These are phyloP conservation scores for Trichopria drosophilae DNA, from an alignment of 2,888 invertebrate genomes.

Conservation along the genomic window DNA sequence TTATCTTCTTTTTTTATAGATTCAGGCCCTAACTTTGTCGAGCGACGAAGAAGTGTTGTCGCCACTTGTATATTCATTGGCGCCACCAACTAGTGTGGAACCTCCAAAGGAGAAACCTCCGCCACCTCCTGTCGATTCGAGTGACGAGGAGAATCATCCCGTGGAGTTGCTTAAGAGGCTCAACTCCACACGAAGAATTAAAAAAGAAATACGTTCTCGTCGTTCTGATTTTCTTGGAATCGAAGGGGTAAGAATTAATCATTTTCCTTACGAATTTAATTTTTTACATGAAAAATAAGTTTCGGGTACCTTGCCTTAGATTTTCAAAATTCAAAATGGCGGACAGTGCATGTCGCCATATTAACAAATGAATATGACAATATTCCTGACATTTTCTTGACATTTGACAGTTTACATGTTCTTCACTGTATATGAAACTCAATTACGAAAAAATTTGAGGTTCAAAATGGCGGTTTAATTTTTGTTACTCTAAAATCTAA, in stretches of 20 bases:
- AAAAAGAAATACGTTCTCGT: conserved; percentile 81
- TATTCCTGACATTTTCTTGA: too few species aligned
- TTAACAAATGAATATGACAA: too few species aligned
- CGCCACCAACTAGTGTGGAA: conserved; percentile 67
- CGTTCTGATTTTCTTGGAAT: conserved; percentile 85
- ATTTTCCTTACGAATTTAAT: too few species aligned
- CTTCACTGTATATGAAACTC: too few species aligned
- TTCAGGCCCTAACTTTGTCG: conserved; percentile 51
- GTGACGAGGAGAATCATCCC: conserved; percentile 57
- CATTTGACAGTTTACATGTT: too few species aligned
- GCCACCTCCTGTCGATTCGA: conserved; percentile 70
- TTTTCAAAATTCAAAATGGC: too few species aligned
- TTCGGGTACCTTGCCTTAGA: too few species aligned
- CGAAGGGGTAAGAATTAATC: conserved; percentile 69
- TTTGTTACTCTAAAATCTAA: conserved; percentile 1
- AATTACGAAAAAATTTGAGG: too few species aligned
- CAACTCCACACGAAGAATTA: conserved; percentile 82
- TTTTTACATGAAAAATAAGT: conserved; percentile 1
- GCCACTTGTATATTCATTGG: conserved; percentile 61
- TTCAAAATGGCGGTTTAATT: background rate
- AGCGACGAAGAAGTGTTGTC: conserved; percentile 54
- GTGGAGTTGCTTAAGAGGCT: conserved; percentile 69
- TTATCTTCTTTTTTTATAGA: conserved; percentile 38
- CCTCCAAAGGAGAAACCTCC: conserved; percentile 88
- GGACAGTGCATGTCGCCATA: too few species aligned